Conservation (phyloP, 2,797 vertebrate species). For the Sarcoramphus papa region DNA sequence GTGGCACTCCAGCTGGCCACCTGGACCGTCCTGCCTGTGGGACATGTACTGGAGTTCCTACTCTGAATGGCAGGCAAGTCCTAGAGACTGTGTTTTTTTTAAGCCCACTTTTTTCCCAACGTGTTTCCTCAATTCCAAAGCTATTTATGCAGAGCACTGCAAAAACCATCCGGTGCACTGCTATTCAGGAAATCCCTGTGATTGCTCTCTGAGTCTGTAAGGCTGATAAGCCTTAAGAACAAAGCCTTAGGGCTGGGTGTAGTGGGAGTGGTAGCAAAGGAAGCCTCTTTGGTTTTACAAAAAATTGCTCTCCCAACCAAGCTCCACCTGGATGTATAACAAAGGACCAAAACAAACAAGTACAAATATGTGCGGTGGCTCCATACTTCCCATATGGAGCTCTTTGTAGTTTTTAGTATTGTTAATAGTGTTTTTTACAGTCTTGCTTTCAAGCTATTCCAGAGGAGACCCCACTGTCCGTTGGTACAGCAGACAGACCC, state of each 20-base stretch:
- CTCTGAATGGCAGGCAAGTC: neutral
- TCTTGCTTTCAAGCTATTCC: neutral
- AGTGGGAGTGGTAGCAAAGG: slow-evolving; percentile 8
- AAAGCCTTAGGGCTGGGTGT: slow-evolving; percentile 21
- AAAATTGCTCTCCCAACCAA: neutral
- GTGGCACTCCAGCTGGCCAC: neutral
- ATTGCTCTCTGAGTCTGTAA: neutral
- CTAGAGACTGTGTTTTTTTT: neutral
- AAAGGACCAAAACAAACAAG: slow-evolving; percentile 26
- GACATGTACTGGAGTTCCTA: neutral
- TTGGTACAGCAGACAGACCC: neutral
- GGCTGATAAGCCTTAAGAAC: slow-evolving; percentile 50
- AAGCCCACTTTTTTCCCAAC: neutral
- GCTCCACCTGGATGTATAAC: neutral
- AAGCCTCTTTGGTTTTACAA: slow-evolving; percentile 8
- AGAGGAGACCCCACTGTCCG: neutral
- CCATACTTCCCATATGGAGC: neutral
- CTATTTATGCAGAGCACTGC: neutral
- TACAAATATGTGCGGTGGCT: neutral
- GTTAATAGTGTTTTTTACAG: neutral
- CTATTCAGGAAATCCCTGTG: slow-evolving; percentile 35
- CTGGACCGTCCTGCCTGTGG: neutral
- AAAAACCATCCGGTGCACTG: neutral
- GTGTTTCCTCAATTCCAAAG: slow-evolving; percentile 1
- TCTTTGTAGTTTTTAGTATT: slow-evolving; percentile 14